phyloP scores from a whole-genome alignment of 2,888 invertebrate species.

The Melanophora roralis region DNA sequence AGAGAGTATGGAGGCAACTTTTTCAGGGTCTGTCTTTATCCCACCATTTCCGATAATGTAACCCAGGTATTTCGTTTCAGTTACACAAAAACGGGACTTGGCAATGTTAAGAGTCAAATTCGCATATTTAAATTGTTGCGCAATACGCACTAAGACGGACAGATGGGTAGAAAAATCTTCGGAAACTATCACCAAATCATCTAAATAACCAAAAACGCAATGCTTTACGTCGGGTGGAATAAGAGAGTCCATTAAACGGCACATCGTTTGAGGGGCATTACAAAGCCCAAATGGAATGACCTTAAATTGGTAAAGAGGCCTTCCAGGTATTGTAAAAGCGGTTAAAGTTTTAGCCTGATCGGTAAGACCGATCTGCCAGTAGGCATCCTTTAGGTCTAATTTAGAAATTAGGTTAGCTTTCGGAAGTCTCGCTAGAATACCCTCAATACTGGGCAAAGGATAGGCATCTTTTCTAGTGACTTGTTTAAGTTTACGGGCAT shows the following conservation, averaged over 20 bases:
- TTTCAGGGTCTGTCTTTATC: no score
- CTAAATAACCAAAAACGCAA: constrained; percentile 48
- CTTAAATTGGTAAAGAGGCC: constrained; percentile 59
- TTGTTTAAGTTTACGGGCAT: constrained; percentile 46
- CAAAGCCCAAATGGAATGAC: constrained; percentile 50
- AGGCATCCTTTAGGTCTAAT: constrained; percentile 37
- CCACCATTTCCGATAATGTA: no score
- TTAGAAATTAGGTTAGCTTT: constrained; percentile 43
- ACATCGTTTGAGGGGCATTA: constrained; percentile 19
- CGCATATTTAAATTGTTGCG: no score
- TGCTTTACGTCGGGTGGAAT: constrained; percentile 45
- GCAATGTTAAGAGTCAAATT: no score
- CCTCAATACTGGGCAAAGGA: constrained; percentile 42
- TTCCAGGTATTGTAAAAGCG: constrained; percentile 55
- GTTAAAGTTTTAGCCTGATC: constrained; percentile 45
- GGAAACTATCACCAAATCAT: no score
- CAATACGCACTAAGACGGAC: no score
- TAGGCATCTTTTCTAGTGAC: constrained; percentile 34
- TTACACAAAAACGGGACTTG: no score
- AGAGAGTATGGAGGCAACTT: no score
- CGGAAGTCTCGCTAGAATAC: constrained; percentile 36
- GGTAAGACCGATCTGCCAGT: constrained; percentile 39
- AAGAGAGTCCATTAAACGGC: constrained; percentile 46
- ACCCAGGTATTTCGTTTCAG: no score
- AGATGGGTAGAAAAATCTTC: no score